Base-by-base conservation (phyloP, 2,797 vertebrate genomes). In the Acropternis orthonyx region DNA sequence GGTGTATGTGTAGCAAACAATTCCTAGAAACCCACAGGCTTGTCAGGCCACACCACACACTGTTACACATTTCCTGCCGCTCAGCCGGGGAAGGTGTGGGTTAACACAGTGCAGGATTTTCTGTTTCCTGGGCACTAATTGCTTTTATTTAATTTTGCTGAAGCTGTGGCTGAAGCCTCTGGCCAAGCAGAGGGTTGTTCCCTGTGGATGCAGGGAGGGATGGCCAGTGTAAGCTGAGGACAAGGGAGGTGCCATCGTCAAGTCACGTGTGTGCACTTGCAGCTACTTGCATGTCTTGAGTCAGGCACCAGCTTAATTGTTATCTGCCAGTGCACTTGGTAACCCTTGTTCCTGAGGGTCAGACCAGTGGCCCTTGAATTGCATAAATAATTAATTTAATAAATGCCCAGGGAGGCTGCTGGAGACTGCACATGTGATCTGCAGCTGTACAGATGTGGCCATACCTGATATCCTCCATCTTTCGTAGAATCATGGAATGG, bases 281-380 rank as follows among this genome's bases (percentile, higher is more conserved):
- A 75, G 68, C 69, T 41, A 28, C 80, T 93, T 48, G 58, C 24
- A 18, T 8, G 0, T 75, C 88, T 86, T 32, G 76, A 94, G 62
- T 94, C 86, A 65, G 48, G 71, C 69, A 72, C 23, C 69, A n/a
- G 88, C 34, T 95, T 88, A 71, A 86, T 65, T 93, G 94, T 92
- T 68, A 92, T 69, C 62, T 75, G 66, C 44, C 30, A 11, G 8
- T 14, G 16, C 8, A 65, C 0, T 0, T 56, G 58, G 49, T 74
- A 49, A 20, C 34, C 26, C 27, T 24, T 2, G 15, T 26, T 86
- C 46, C 32, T n/a, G 66, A 54, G 20, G 51, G 44, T 81, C 49
- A 36, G 48, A 34, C 14, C 34, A 22, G 27, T 16, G 48, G 63
- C 55, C 17, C 10, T 90, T 63, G 17, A 16, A 65, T 34, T 23